phyloP scores from a whole-genome alignment of 2,113 vertebrate species.

The Pungitius pungitius region DNA sequence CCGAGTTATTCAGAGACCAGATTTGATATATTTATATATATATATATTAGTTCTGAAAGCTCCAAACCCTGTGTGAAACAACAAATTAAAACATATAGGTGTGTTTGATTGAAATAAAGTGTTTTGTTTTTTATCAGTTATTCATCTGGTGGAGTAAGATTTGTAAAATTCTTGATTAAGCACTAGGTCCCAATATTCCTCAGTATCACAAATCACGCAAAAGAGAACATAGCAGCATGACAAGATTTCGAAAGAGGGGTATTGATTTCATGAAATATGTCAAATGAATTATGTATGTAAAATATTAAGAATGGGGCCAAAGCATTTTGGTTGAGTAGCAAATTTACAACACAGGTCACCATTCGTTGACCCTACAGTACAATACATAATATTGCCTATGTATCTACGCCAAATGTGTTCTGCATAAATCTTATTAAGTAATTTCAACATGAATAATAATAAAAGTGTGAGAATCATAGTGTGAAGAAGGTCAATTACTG shows the following conservation, averaged over 20 bases:
- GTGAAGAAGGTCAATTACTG: not conserved
- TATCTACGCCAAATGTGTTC: not conserved
- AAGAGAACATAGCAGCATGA: not conserved
- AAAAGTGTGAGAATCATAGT: not conserved
- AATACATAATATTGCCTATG: not conserved
- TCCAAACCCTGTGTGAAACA: not conserved
- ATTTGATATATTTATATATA: too few relatives aligned
- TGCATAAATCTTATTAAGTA: not conserved
- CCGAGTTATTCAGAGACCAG: too few relatives aligned
- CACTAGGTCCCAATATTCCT: not conserved
- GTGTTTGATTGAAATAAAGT: conserved; percentile 4
- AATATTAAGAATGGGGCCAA: not conserved
- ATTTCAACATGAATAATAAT: not conserved
- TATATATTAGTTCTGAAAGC: too few relatives aligned
- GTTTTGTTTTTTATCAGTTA: conserved; percentile 1
- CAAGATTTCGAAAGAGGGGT: not conserved
- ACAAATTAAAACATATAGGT: not conserved
- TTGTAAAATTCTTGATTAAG: not conserved
- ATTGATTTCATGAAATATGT: not conserved
- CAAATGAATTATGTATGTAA: not conserved
- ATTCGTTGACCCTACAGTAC: not conserved
- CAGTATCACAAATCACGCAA: not conserved
- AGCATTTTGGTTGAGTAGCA: not conserved
- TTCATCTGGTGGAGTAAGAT: not conserved
- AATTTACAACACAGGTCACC: not conserved